Base-by-base conservation (phyloP, 2,113 vertebrate species). In the Muscicapa adusta region DNA sequence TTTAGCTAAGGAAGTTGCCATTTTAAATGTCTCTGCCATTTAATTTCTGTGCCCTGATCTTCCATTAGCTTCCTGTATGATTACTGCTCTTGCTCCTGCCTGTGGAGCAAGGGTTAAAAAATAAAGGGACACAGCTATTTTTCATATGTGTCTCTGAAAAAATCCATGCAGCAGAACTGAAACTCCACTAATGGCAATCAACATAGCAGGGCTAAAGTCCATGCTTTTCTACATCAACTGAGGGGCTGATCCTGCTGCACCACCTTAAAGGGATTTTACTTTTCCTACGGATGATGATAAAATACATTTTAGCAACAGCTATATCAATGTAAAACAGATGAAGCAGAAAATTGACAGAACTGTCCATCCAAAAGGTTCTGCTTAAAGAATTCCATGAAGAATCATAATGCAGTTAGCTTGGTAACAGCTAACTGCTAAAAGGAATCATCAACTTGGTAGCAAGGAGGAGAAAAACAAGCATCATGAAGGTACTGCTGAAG, bases 351-450 rank as follows among this genome's bases (percentile, higher is more conserved):
- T 50, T 70, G 17, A 5, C 22, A 74, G 58, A 87, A 67, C 8
- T 29, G 15, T 18, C 19, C 68, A 79, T 76, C 42, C 48, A 73
- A 87, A 94, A 51, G 18, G 6, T 12, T 80, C 16, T 57, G 50
- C 40, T 72, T 83, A 74, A 60, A 68, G 29, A 86, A 77, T 82
- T 75, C 74, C 0, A 61, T 2, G 4, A 65, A 67, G 84, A 84
- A 90, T 28, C 19, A 18, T 24, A 81, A 68, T 73, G 60, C 38
- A 77, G 31, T 54, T 79, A 91, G 84, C 47, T 68, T 89, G 29
- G 89, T 89, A 94, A 90, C 38, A 61, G 92, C 80, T 89, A 96
- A 91, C 4, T 4, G 33, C 58, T 71, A 86, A 93, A 85, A 36
- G 28, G 74, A 84, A 25, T 51, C 60, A 33, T 62, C 68, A 78